phyloP scores from a whole-genome alignment of 2,888 invertebrate genomes.

The Patella caerulea region DNA sequence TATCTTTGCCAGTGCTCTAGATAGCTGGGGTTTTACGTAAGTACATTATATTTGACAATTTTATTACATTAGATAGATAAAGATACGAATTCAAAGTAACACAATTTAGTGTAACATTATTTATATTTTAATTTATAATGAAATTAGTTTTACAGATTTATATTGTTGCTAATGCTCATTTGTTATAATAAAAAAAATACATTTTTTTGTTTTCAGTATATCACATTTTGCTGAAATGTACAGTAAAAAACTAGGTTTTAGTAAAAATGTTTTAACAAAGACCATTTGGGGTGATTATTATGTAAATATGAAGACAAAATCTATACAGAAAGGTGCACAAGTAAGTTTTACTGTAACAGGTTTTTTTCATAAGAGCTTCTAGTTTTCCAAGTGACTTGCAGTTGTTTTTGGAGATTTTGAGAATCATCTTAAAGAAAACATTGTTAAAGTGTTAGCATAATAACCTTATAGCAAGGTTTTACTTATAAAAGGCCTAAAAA shows the following conservation, averaged over 20 bases:
- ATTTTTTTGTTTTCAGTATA: conserved; percentile 75
- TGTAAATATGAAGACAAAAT: conserved; percentile 86
- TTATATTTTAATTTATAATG: not conserved
- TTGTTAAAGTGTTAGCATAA: not conserved
- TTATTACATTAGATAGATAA: not conserved
- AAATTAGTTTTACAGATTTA: not conserved
- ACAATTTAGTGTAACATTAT: no score
- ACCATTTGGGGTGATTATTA: conserved; percentile 97
- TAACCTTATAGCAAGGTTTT: not conserved
- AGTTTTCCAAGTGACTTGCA: not conserved
- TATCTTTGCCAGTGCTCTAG: conserved; percentile 93
- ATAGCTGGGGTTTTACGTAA: conserved; percentile 90
- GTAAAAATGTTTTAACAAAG: conserved; percentile 80
- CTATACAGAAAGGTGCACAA: conserved; percentile 89
- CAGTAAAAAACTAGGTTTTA: conserved; percentile 82
- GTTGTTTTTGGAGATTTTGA: no score
- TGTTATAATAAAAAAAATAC: not conserved
- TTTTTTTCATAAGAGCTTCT: not conserved
- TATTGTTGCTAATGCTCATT: not conserved
- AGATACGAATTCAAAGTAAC: no score
- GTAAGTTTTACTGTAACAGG: conserved; percentile 65
- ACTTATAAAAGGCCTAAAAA: not conserved
- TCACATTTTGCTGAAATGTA: conserved; percentile 87
- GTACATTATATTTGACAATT: conserved; percentile 40
- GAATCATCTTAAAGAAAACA: not conserved